Conservation (phyloP, 2,797 vertebrate genomes). For the Cichlasoma orientale region DNA sequence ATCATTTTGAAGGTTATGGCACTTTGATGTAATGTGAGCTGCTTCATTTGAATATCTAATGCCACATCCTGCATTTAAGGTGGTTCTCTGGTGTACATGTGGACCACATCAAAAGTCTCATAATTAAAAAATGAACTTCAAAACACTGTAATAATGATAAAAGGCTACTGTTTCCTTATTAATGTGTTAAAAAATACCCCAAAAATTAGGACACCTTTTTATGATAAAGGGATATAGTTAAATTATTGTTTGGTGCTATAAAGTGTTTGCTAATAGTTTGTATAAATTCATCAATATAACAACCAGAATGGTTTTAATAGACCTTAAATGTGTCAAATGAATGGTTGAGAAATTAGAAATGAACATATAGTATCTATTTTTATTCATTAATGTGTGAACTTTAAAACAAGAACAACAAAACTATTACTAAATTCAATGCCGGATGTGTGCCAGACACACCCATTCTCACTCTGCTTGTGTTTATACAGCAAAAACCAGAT, state of each 20-base stretch:
- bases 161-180: background rate
- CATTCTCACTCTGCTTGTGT: background rate
- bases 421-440: background rate
- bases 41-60: conserved; percentile 63
- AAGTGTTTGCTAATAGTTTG: background rate
- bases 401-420: background rate
- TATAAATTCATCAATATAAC: background rate
- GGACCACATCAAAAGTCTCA: conserved; percentile 16
- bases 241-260: background rate
- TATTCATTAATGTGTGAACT: background rate
- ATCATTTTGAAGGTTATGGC: conserved; percentile 70
- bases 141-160: conserved; percentile 3
- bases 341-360: background rate
- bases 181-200: conserved; percentile 1
- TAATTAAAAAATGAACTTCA: background rate
- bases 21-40: conserved; percentile 60
- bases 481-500: background rate
- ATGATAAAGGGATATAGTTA: background rate
- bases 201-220: background rate
- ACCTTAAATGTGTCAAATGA: background rate
- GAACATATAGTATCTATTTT: background rate
- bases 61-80: conserved; percentile 38
- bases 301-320: background rate
- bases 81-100: conserved; percentile 32
- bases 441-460: background rate